phyloP scores from a whole-genome alignment of 2,797 vertebrate genomes.

The Oreortyx pictus region DNA sequence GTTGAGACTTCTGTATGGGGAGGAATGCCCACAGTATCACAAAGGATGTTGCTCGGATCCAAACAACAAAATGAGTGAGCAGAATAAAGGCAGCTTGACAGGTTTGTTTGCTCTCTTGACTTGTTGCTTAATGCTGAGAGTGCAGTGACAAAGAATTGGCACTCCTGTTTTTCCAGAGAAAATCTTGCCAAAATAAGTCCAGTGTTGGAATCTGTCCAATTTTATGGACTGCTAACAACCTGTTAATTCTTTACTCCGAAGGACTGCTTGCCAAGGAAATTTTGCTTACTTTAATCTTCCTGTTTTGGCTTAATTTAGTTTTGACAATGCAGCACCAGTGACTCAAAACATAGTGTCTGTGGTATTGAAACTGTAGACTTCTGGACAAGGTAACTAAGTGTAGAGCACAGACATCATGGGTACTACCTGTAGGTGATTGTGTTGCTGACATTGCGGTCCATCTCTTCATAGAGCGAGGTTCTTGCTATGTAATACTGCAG shows the following conservation, averaged over 20 bases:
- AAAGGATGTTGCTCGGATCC: background rate
- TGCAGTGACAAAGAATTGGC: background rate
- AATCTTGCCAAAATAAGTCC: background rate
- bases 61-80: background rate
- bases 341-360: background rate
- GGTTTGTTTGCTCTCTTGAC: background rate
- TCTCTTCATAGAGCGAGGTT: background rate
- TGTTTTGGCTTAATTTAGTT: background rate
- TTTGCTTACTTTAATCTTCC: background rate
- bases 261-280: background rate
- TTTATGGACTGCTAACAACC: background rate
- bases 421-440: background rate
- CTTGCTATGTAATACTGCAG: background rate
- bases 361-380: background rate
- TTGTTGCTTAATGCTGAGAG: background rate
- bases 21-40: background rate
- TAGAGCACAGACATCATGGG: background rate
- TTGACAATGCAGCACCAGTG: background rate
- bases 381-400: background rate
- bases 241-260: background rate
- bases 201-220: background rate
- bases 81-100: background rate
- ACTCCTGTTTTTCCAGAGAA: background rate
- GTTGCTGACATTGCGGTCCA: background rate
- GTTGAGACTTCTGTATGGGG: background rate